Evolutionary conservation across 1,140 invertebrate genomes (phyloP).

Genomic region (Drosophila novamexicana): DNA sequence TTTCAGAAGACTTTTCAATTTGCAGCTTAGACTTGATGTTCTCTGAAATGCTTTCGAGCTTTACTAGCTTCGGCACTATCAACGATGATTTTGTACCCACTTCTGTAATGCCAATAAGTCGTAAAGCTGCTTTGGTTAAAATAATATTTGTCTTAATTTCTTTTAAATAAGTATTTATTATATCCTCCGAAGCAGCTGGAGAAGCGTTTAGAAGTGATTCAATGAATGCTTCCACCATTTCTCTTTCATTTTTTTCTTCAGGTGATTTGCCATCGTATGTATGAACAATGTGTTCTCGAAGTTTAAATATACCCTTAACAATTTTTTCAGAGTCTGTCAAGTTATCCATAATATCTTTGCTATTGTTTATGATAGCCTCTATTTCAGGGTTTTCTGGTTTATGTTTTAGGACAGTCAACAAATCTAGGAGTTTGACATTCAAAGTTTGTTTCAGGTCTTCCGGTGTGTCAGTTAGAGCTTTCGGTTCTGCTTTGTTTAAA

Average conservation of each 20-base stretch:
- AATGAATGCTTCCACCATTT: constrained; percentile 58
- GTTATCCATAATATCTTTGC: constrained; percentile 49
- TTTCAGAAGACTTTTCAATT: constrained; percentile 62
- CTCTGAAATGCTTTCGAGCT: constrained; percentile 57
- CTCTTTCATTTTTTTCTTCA: constrained; percentile 23
- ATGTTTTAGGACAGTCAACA: constrained; percentile 4
- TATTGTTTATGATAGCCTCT: constrained; percentile 21
- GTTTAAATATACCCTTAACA: constrained; percentile 61
- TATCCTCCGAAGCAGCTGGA: constrained; percentile 42
- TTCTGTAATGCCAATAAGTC: constrained; percentile 42
- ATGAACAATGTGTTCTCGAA: constrained; percentile 77
- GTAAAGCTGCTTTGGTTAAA: constrained; percentile 50
- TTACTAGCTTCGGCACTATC: constrained; percentile 57
- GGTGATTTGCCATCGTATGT: constrained; percentile 63
- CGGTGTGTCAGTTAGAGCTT: constrained; percentile 13
- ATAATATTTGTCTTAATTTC: constrained; percentile 61
- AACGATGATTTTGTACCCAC: constrained; percentile 47
- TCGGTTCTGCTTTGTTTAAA: constrained; percentile 28
- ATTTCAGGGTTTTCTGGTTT: constrained; percentile 8
- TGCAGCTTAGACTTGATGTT: constrained; percentile 36
- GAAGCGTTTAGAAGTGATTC: constrained; percentile 50
- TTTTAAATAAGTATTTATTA: constrained; percentile 46
- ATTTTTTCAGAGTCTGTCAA: constrained; percentile 38
- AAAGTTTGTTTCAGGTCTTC: constrained; percentile 3
- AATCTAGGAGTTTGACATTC: constrained; percentile 6